Conservation (phyloP, 2,113 vertebrate genomes). For the Butastur rufipennis region DNA sequence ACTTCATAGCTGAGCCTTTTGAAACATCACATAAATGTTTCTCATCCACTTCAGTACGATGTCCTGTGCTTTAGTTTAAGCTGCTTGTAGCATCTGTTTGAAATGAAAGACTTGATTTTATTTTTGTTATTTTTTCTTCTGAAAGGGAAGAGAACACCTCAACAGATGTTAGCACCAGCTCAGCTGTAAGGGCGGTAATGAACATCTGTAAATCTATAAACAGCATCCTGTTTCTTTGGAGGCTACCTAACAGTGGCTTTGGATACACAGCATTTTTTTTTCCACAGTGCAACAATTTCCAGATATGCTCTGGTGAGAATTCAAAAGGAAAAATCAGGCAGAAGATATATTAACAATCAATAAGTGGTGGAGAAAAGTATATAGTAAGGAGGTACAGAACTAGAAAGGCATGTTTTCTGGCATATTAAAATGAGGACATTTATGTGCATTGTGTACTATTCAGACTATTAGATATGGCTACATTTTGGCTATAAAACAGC, state of each 20-base stretch:
- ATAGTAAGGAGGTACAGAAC: background rate
- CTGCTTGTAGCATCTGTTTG: background rate
- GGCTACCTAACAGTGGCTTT: background rate
- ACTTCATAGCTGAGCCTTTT: background rate
- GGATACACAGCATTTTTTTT: background rate
- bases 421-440: background rate
- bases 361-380: background rate
- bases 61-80: background rate
- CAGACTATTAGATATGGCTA: background rate
- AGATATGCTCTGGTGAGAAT: background rate
- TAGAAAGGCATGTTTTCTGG: background rate
- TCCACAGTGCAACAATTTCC: background rate
- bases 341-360: background rate
- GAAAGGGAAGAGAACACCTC: background rate
- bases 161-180: background rate
- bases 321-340: background rate
- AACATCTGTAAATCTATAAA: background rate
- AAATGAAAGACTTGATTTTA: background rate
- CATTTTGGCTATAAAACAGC: background rate
- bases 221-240: background rate
- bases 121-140: background rate
- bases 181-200: background rate
- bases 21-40: background rate
- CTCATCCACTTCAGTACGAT: background rate
- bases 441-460: background rate